Conservation (phyloP, 2,797 vertebrate species). For the Alca torda region DNA sequence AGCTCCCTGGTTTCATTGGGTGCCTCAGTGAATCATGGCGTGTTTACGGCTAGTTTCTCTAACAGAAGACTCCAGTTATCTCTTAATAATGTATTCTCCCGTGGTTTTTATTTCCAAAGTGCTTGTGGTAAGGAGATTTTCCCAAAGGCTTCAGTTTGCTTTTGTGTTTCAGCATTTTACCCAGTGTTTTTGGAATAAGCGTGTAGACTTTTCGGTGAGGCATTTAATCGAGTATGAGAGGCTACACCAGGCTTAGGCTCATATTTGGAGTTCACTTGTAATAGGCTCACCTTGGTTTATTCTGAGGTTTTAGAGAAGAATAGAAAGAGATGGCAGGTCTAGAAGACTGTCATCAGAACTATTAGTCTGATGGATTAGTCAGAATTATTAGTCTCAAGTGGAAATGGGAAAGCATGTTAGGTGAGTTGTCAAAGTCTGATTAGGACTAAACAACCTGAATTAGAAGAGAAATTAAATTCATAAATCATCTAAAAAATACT, state of each 20-base stretch:
- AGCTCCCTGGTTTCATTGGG: slow-evolving; percentile 69
- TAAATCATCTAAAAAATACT: slow-evolving; percentile 24
- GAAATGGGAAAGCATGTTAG: background rate
- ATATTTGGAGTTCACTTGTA: background rate
- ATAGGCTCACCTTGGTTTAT: background rate
- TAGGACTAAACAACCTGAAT: slow-evolving; percentile 31
- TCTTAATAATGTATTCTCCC: slow-evolving; percentile 63
- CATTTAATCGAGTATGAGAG: slow-evolving; percentile 4
- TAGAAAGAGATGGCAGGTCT: background rate
- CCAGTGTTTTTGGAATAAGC: background rate
- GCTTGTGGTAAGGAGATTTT: slow-evolving; percentile 19
- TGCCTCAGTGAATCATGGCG: slow-evolving; percentile 54
- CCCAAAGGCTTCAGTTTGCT: slow-evolving; percentile 48
- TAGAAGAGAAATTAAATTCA: slow-evolving; percentile 43
- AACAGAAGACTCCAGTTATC: slow-evolving; percentile 54
- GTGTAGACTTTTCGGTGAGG: background rate
- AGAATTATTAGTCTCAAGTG: slow-evolving; percentile 18
- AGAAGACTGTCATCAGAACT: background rate
- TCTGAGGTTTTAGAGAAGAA: slow-evolving; percentile 15
- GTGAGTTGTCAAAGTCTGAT: slow-evolving; percentile 43
- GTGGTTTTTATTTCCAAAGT: slow-evolving; percentile 69
- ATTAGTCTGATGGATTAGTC: no score
- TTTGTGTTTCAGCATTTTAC: slow-evolving; percentile 57
- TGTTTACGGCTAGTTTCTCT: slow-evolving; percentile 64
- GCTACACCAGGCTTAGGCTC: background rate